Percentiles rank a stretch among this genome's conserved stretches.
Conservation (phyloP, 2,113 vertebrate genomes). For the Nansenia antarctica region DNA sequence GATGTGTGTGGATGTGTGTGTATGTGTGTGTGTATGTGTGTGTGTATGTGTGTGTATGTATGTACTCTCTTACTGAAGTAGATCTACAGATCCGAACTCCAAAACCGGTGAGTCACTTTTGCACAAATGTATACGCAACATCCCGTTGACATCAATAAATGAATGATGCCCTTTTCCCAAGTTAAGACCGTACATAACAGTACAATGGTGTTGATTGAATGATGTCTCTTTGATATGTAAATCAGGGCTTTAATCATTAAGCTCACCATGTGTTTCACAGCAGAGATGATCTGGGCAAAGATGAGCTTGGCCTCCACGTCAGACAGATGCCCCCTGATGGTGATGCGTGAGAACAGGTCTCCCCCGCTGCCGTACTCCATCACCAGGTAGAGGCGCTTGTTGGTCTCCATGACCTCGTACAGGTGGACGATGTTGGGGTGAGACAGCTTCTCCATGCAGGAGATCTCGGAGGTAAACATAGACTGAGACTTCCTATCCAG, state of each 20-base stretch:
- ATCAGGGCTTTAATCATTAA: not conserved
- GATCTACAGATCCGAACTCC: too few relatives aligned
- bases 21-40: too few relatives aligned
- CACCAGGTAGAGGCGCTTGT: conserved; percentile 68
- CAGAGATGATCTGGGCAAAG: conserved; percentile 76
- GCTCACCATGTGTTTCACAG: conserved; percentile 78
- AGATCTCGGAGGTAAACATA: conserved; percentile 67
- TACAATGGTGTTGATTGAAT: not conserved
- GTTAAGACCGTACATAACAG: not conserved
- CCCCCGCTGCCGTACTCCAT: conserved; percentile 80
- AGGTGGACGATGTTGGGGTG: conserved; percentile 80
- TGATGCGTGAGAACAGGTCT: conserved; percentile 75
- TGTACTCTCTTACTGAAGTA: too few relatives aligned
- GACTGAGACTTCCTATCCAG: conserved; percentile 58
- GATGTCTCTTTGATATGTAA: too few relatives aligned
- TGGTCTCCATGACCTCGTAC: conserved; percentile 78
- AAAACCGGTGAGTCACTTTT: too few relatives aligned
- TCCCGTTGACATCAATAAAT: not conserved
- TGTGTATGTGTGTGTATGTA: too few relatives aligned
- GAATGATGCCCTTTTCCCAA: not conserved
- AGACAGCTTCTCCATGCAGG: conserved; percentile 76
- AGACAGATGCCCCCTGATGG: conserved; percentile 69
- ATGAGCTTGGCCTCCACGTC: conserved; percentile 73
- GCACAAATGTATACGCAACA: too few relatives aligned
- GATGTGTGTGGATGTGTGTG: too few relatives aligned